These are phyloP conservation scores for Anseranas semipalmata DNA, from an alignment of 2,113 vertebrate species.

Conservation along the genomic window DNA sequence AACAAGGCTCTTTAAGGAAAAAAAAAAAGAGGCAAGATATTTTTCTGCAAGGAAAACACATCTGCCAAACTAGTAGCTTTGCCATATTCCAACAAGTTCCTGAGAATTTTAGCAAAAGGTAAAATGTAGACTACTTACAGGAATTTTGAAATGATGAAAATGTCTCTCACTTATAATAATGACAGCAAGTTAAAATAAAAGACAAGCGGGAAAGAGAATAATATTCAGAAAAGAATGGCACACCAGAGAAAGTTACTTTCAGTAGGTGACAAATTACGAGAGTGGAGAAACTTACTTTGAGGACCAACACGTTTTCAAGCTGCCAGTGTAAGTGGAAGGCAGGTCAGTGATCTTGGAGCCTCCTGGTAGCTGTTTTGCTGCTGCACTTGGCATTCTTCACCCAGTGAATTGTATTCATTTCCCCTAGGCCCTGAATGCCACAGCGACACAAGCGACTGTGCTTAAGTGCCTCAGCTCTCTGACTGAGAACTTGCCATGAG, in stretches of 20 bases:
- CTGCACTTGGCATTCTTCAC: neutral
- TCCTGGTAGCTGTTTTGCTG: neutral
- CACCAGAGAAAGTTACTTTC: neutral
- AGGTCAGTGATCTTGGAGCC: neutral
- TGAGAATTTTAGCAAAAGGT: neutral
- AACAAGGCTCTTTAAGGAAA: neutral
- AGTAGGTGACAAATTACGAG: neutral
- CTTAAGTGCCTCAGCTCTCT: rapidly evolving
- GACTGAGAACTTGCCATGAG: rapidly evolving
- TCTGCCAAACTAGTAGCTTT: neutral
- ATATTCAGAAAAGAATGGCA: neutral
- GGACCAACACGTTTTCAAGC: neutral
- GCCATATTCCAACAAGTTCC: neutral
- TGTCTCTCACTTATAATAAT: neutral
- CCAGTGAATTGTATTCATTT: neutral
- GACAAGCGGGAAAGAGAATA: neutral
- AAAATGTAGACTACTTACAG: neutral
- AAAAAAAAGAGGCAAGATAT: neutral
- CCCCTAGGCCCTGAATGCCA: too few relatives aligned
- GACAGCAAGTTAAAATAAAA: neutral
- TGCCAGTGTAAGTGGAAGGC: neutral
- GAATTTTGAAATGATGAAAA: neutral
- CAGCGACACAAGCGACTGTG: neutral
- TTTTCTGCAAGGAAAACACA: neutral
- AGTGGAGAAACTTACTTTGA: neutral